Base-by-base conservation (phyloP, 2,888 invertebrate species). In the Phaonia tiefii region DNA sequence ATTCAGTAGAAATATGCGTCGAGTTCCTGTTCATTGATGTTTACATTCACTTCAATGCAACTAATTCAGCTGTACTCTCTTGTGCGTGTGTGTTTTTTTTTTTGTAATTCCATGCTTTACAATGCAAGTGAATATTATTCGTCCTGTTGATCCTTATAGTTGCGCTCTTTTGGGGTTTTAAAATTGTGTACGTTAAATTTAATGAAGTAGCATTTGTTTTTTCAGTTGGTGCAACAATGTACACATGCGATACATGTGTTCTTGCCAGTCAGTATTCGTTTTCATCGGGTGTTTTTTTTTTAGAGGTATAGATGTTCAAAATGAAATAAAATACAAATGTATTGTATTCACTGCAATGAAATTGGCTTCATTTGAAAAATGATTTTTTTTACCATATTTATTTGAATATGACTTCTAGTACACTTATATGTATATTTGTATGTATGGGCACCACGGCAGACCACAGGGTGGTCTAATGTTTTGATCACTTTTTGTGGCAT, bases 201-300 rank as follows among this genome's bases (percentile, higher is more conserved):
- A n/a, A n/a, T 31, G n/a, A n/a, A n/a, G n/a, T n/a, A 31, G 31
- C n/a, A 13, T 20, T 60, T 39, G 39, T 20, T 17, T 39, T 17
- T n/a, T n/a, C 60, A 22, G 51, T 51, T 51, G 51, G 3, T 51
- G 51, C 39, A 39, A 17, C 60, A 17, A 10, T 39, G 37, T 60
- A 39, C 60, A 60, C 60, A 60, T 60, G 60, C 39, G 39, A 37
- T 39, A 60, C 60, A 60, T 60, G 60, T 56, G 56, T 56, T 56
- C 22, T n/a, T n/a, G n/a, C 51, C 51, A 22, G 22, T 3, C 20
- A n/a, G 17, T 51, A 22, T 49, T 13, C 17, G 49, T 15, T 31
- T 31, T 5, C 31, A 31, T 31, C 8, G 4, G 31, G n/a, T n/a
- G n/a, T n/a, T n/a, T n/a, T n/a, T n/a, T n/a, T n/a, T n/a, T n/a